Base-by-base conservation (phyloP, 2,113 vertebrate genomes). In the Oceanites oceanicus region DNA sequence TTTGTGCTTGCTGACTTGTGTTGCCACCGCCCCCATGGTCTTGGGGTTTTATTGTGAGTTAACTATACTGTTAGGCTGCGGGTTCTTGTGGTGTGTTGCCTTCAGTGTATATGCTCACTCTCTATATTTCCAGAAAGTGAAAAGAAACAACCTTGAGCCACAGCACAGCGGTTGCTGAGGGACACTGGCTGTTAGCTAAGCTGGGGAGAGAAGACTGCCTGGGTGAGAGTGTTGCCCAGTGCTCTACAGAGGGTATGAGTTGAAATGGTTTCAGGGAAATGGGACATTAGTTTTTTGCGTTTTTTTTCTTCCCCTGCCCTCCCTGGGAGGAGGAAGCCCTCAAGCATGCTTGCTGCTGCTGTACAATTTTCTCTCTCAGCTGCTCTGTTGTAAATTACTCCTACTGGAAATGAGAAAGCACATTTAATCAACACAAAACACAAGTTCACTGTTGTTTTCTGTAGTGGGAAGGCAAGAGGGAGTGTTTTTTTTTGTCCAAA, bases 51-150 rank as follows among this genome's bases (percentile, higher is more conserved):
- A 20, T 11, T 61, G 17, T 13, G 42, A 55, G 25, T 61, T 80
- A 71, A 56, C 42, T 29, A 3, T 9, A 10, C 25, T 26, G 29
- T 63, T 47, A 18, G 36, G 18, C 38, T 74, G 59, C 0, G 0
- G 49, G 21, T 44, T 82, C 32, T 36, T 59, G n/a, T 10, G 34
- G 13, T 59, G 19, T 55, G 32, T 49, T 94, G 27, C 40, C 14
- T 40, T 79, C 15, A 20, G 22, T 11, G 13, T 38, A 26, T 55
- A 11, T 14, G 36, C 11, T 86, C 23, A 10, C 16, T 34, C 52
- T 40, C 11, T 68, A 0, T 58, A 12, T 53, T 82, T 94, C 61
- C 3, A 3, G 29, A 59, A 4, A 59, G 27, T 26, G 29, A 49
- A 67, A 74, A 77, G 32, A 45, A 70, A 67, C 17, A 27, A 29